Conservation (phyloP, 1,140 invertebrate species). For the Atta texana region DNA sequence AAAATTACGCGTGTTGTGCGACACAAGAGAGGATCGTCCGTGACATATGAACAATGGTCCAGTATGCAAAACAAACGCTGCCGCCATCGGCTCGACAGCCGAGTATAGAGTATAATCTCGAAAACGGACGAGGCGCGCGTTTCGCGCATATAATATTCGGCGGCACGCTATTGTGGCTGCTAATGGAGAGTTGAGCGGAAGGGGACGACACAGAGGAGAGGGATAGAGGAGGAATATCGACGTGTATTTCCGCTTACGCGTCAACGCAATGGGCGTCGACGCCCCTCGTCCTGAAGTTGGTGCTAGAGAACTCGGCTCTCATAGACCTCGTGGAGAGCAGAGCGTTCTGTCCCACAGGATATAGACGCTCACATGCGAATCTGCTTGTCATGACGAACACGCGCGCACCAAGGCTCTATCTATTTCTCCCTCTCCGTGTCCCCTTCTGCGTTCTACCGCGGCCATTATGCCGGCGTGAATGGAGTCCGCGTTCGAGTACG, state of each 20-base stretch:
- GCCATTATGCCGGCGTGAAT: constrained; percentile 74
- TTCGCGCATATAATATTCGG: constrained; percentile 60
- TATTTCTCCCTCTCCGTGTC: constrained; percentile 65
- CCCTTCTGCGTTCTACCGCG: constrained; percentile 24
- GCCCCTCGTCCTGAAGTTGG: constrained; percentile 4
- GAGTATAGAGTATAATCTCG: constrained; percentile 60
- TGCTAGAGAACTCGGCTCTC: constrained; percentile 44
- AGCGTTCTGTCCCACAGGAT: constrained; percentile 39
- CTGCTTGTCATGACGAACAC: constrained; percentile 42
- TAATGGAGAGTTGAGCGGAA: constrained; percentile 68
- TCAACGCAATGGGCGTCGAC: constrained; percentile 60
- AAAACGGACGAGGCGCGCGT: constrained; percentile 53
- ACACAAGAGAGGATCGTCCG: constrained; percentile 43
- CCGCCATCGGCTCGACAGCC: constrained; percentile 51
- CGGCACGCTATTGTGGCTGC: constrained; percentile 53
- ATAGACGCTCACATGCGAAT: constrained; percentile 50
- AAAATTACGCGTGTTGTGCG: constrained; percentile 55
- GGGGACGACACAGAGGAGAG: background rate
- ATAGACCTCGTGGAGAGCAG: constrained; percentile 18
- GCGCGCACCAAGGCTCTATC: constrained; percentile 48
- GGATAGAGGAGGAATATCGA: constrained; percentile 47
- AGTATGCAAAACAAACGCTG: constrained; percentile 59
- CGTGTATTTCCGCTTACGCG: constrained; percentile 72
- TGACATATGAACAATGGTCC: constrained; percentile 59
- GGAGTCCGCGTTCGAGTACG: constrained; percentile 76